Conservation (phyloP, 2,888 invertebrate species). For the Spilosoma lubricipeda region DNA sequence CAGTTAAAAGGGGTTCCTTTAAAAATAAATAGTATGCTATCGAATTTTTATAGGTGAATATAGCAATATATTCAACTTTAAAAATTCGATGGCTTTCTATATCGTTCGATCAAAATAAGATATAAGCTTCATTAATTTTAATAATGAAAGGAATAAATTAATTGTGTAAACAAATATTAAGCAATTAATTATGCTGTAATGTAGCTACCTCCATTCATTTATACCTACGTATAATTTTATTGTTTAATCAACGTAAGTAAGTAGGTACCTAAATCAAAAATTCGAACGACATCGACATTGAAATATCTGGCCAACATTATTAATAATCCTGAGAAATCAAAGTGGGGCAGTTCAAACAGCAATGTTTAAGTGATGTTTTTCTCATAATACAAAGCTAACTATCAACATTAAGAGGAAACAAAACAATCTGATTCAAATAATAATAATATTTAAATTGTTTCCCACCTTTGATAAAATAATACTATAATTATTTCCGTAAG, state of each 20-base stretch:
- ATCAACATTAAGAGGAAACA: conserved; percentile 38
- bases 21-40: too few relatives aligned
- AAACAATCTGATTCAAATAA: conserved; percentile 30
- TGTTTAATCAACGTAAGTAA: neutral
- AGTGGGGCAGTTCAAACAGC: neutral
- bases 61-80: neutral
- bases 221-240: neutral
- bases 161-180: too few relatives aligned
- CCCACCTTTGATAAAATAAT: conserved; percentile 30
- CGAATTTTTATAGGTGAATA: too few relatives aligned
- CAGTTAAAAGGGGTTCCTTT: too few relatives aligned
- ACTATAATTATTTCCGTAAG: conserved; percentile 33
- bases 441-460: conserved; percentile 33
- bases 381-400: conserved; percentile 22
- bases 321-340: neutral
- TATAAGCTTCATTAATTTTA: too few relatives aligned
- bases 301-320: neutral
- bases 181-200: too few relatives aligned
- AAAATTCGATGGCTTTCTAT: neutral
- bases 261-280: neutral
- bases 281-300: neutral
- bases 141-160: too few relatives aligned
- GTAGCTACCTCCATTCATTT: neutral
- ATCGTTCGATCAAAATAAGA: neutral
- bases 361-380: neutral